phyloP scores from a whole-genome alignment of 2,113 vertebrate genomes.

The Ophiodon elongatus region DNA sequence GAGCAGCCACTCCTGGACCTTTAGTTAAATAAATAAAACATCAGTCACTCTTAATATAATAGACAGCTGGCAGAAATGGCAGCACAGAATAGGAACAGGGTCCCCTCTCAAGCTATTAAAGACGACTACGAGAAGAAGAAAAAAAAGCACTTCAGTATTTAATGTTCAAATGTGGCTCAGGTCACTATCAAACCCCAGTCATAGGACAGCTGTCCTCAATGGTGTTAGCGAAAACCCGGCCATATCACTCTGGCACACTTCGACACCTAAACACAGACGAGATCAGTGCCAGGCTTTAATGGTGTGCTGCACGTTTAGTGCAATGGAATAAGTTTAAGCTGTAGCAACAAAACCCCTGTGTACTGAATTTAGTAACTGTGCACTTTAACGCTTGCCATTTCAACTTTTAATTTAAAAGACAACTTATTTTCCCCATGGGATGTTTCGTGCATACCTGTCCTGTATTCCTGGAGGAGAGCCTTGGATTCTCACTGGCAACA shows the following conservation, averaged over 20 bases:
- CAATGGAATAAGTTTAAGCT: background rate
- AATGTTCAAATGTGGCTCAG: slow-evolving; percentile 85
- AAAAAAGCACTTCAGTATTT: background rate
- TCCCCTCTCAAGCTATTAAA: background rate
- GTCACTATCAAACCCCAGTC: slow-evolving; percentile 89
- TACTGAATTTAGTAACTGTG: too few species aligned
- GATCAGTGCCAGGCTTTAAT: slow-evolving; percentile 90
- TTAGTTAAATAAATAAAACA: background rate
- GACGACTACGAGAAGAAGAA: too few species aligned
- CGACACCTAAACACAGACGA: slow-evolving; percentile 88
- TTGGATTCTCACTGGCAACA: background rate
- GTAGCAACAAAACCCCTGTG: background rate
- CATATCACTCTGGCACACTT: slow-evolving; percentile 90
- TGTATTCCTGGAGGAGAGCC: background rate
- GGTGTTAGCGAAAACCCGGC: slow-evolving; percentile 87
- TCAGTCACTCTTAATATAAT: background rate
- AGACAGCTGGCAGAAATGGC: too few species aligned
- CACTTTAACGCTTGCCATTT: too few species aligned
- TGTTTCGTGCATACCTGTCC: background rate
- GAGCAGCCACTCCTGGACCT: background rate
- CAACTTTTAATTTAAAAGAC: too few species aligned
- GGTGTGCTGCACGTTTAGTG: slow-evolving; percentile 81
- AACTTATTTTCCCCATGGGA: too few species aligned
- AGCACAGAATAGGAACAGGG: background rate
- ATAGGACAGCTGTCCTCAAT: slow-evolving; percentile 80